Conservation (phyloP, 2,797 vertebrate genomes). For the Malurus splendens region DNA sequence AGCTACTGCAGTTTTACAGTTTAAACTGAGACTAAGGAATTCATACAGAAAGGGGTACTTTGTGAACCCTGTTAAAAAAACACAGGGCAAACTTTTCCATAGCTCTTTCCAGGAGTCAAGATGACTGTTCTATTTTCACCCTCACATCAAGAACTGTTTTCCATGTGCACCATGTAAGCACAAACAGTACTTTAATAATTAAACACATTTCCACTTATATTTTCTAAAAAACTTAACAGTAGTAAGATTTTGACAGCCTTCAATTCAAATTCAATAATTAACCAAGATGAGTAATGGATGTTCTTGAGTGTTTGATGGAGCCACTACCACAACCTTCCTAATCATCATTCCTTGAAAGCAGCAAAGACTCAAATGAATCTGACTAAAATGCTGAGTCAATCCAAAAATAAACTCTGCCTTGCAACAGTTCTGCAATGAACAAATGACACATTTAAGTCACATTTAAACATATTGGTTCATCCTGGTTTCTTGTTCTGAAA, state of each 20-base stretch:
- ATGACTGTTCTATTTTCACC: not conserved
- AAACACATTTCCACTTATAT: not conserved
- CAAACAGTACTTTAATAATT: not conserved
- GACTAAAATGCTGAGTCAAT: not conserved
- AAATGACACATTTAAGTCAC: not conserved
- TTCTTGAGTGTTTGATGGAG: not conserved
- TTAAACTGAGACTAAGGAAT: not conserved
- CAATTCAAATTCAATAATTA: not conserved
- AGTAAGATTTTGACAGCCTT: not conserved
- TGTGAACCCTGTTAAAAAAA: not conserved
- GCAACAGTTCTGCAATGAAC: not conserved
- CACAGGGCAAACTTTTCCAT: not conserved
- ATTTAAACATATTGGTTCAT: not conserved
- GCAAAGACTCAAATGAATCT: not conserved
- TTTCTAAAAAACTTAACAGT: not conserved
- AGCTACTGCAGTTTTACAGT: not conserved
- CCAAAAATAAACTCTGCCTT: not conserved
- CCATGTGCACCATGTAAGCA: not conserved
- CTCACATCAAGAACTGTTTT: not conserved
- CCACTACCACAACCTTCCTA: not conserved
- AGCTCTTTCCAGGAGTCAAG: not conserved
- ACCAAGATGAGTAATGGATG: not conserved
- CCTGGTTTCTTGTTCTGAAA: not conserved
- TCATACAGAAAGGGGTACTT: not conserved
- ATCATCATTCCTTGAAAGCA: not conserved